These are phyloP conservation scores for Semibalanus balanoides DNA, from an alignment of 1,140 invertebrate genomes.

Conservation along the genomic window DNA sequence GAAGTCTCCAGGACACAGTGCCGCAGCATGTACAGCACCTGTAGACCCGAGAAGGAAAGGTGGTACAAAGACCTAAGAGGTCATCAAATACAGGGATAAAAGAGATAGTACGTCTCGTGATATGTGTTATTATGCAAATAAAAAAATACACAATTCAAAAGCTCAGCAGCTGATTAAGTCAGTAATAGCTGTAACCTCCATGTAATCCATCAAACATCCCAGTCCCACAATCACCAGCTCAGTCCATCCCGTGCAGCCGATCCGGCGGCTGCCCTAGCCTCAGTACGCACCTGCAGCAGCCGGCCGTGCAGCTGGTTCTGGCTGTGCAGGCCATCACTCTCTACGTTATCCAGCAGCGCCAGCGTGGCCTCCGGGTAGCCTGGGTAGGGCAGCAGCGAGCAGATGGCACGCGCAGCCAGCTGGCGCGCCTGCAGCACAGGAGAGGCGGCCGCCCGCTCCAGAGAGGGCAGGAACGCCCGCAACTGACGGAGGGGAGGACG, in stretches of 20 bases:
- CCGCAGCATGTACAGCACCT: not conserved
- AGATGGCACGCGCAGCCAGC: slow-evolving; percentile 51
- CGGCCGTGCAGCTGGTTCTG: slow-evolving; percentile 39
- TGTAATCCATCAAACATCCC: too few species aligned
- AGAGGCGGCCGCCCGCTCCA: slow-evolving; percentile 36
- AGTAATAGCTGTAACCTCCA: too few species aligned
- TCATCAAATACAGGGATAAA: too few species aligned
- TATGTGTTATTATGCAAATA: too few species aligned
- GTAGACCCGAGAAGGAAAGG: too few species aligned
- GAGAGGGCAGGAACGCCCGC: slow-evolving; percentile 29
- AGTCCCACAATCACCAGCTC: too few species aligned
- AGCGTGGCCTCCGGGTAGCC: slow-evolving; percentile 10
- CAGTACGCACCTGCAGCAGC: slow-evolving; percentile 25
- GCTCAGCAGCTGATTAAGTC: too few species aligned
- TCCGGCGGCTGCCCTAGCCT: too few species aligned
- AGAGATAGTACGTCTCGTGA: too few species aligned
- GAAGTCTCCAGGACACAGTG: slow-evolving; percentile 8
- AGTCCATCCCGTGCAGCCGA: too few species aligned
- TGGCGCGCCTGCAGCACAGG: slow-evolving; percentile 45
- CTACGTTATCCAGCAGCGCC: slow-evolving; percentile 17
- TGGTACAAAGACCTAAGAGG: too few species aligned
- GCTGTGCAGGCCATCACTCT: slow-evolving; percentile 7
- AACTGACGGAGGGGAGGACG: slow-evolving; percentile 21
- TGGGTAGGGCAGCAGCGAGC: slow-evolving; percentile 32
- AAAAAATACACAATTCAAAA: too few species aligned